Conservation (phyloP, 1,140 invertebrate species). For the Tetramorium alpestre region DNA sequence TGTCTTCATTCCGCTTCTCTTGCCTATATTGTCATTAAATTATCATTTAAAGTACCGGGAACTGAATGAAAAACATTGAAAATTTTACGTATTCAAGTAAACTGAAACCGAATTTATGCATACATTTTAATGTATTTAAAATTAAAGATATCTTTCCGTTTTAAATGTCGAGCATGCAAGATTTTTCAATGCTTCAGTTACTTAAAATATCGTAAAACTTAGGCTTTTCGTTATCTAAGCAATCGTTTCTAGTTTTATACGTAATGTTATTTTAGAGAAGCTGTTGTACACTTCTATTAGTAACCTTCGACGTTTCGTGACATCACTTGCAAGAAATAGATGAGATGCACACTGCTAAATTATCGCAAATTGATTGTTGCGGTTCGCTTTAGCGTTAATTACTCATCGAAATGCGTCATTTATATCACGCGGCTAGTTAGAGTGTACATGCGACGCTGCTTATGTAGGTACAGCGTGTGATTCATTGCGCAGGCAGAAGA, state of each 20-base stretch:
- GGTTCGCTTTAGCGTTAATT: not conserved
- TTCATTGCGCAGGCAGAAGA: not conserved
- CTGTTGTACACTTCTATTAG: not conserved
- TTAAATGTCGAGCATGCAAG: not conserved
- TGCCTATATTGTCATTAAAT: not conserved
- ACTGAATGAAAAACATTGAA: not conserved
- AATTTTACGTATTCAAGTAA: not conserved
- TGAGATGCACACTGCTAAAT: not conserved
- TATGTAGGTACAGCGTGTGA: not conserved
- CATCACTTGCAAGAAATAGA: not conserved
- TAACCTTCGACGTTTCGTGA: not conserved
- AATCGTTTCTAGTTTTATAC: not conserved
- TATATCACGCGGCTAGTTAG: slow-evolving; percentile 16
- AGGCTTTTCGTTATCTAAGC: not conserved
- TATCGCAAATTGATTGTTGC: slow-evolving; percentile 15
- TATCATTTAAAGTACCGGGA: not conserved
- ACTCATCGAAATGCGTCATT: slow-evolving; percentile 3
- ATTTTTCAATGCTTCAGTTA: not conserved
- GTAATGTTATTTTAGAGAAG: not conserved
- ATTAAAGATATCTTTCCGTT: not conserved
- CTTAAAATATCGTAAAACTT: not conserved
- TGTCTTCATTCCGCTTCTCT: not conserved
- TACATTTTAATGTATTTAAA: not conserved
- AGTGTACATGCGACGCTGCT: not conserved
- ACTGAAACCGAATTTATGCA: not conserved